phyloP scores from a whole-genome alignment of 2,113 vertebrate genomes.

The Opisthocomus hoazin region DNA sequence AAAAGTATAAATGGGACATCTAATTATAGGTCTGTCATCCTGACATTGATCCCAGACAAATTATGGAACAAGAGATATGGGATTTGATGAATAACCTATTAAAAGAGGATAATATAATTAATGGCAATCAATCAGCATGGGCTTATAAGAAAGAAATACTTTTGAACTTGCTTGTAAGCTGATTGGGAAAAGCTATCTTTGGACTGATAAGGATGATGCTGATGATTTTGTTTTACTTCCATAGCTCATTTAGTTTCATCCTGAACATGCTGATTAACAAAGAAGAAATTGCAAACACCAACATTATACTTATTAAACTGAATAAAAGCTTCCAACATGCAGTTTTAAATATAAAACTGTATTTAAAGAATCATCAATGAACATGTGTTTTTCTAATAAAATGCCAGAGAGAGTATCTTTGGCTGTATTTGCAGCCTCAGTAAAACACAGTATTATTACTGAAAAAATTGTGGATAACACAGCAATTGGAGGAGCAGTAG shows the following conservation, averaged over 20 bases:
- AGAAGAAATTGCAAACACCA: neutral
- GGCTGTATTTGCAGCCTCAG: neutral
- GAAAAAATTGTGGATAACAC: neutral
- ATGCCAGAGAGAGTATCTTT: neutral
- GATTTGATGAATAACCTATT: conserved; percentile 56
- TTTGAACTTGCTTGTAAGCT: neutral
- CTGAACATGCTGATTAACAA: neutral
- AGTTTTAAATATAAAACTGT: neutral
- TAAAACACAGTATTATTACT: neutral
- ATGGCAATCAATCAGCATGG: conserved; percentile 44
- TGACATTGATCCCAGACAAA: conserved; percentile 60
- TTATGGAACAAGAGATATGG: conserved; percentile 34
- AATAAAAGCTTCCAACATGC: neutral
- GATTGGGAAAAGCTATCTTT: neutral
- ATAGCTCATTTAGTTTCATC: neutral
- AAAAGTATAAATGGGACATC: conserved; percentile 53
- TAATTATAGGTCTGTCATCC: conserved; percentile 58
- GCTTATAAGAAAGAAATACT: neutral
- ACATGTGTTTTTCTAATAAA: neutral
- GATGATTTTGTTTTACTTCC: neutral
- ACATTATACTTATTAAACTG: neutral
- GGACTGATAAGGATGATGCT: neutral
- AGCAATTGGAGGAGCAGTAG: neutral
- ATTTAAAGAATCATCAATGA: neutral
- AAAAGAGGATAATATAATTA: conserved; percentile 53